phyloP scores from a whole-genome alignment of 2,797 vertebrate genomes.

The Xenentodon cancila region DNA sequence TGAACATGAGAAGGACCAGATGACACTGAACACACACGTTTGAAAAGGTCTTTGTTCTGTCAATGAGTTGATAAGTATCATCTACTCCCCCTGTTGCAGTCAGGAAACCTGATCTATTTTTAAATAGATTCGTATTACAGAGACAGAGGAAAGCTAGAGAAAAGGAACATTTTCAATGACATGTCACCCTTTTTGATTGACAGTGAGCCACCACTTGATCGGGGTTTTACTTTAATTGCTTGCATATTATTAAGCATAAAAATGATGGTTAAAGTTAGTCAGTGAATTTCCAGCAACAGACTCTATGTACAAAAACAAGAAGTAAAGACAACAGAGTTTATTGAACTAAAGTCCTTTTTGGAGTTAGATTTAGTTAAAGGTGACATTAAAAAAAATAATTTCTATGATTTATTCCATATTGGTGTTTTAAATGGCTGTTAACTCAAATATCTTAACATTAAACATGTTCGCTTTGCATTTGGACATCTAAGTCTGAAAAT shows the following conservation, averaged over 20 bases:
- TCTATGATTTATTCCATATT: too few relatives aligned
- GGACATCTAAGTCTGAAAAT: too few relatives aligned
- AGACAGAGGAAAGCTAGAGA: slow-evolving; percentile 69
- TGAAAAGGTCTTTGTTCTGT: slow-evolving; percentile 87
- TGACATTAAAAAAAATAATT: too few relatives aligned
- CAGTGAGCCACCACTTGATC: slow-evolving; percentile 85
- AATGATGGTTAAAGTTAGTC: slow-evolving; percentile 85
- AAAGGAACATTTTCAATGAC: slow-evolving; percentile 91
- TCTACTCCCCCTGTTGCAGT: slow-evolving; percentile 78
- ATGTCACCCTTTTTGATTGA: slow-evolving; percentile 86
- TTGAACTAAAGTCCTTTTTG: slow-evolving; percentile 54
- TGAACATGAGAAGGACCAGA: slow-evolving; percentile 75
- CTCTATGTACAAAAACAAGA: slow-evolving; percentile 23
- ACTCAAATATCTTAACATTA: too few relatives aligned
- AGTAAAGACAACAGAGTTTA: slow-evolving; percentile 47
- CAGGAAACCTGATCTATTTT: slow-evolving; percentile 86
- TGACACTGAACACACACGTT: slow-evolving; percentile 80
- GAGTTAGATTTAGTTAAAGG: too few relatives aligned
- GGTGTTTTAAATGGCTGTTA: too few relatives aligned
- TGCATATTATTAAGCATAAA: slow-evolving; percentile 90
- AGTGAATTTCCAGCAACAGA: slow-evolving; percentile 68
- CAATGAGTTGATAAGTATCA: slow-evolving; percentile 95
- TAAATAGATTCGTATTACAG: slow-evolving; percentile 90
- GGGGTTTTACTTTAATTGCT: slow-evolving; percentile 96
- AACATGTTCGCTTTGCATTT: too few relatives aligned